Conservation (phyloP, 2,113 vertebrate species). For the Raja brachyura region DNA sequence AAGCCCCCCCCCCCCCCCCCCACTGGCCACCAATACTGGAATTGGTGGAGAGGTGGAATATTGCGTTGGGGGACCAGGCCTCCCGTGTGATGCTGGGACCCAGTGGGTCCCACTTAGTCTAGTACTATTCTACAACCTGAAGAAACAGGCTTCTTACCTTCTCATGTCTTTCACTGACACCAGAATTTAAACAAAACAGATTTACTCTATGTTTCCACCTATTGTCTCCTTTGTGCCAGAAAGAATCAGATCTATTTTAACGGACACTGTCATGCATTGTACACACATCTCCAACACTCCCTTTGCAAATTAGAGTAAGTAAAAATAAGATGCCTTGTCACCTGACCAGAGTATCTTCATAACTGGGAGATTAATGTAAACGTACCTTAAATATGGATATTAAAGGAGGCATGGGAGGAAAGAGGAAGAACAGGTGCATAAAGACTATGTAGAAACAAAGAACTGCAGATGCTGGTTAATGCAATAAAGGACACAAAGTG, state of each 20-base stretch:
- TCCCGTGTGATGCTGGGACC: no score
- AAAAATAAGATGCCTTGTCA: not conserved
- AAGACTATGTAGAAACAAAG: no score
- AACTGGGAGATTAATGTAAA: not conserved
- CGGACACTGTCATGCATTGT: not conserved
- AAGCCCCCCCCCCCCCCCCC: no score
- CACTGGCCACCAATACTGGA: no score
- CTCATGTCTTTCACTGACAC: not conserved
- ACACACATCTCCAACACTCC: not conserved
- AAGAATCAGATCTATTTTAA: not conserved
- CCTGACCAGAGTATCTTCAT: not conserved
- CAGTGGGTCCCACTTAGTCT: no score
- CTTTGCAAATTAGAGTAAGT: not conserved
- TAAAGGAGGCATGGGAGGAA: not conserved
- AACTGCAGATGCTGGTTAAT: no score
- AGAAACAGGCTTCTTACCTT: not conserved
- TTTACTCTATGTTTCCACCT: no score
- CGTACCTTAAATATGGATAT: not conserved
- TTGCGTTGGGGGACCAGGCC: no score
- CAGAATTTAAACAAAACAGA: not conserved
- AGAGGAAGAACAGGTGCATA: not conserved
- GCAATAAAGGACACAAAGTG: no score
- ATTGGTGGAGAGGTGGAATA: no score
- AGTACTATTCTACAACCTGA: not conserved
- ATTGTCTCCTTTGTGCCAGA: not conserved